These are phyloP conservation scores for Drosophila chauvacae DNA, from an alignment of 1,140 invertebrate species.

Conservation along the genomic window DNA sequence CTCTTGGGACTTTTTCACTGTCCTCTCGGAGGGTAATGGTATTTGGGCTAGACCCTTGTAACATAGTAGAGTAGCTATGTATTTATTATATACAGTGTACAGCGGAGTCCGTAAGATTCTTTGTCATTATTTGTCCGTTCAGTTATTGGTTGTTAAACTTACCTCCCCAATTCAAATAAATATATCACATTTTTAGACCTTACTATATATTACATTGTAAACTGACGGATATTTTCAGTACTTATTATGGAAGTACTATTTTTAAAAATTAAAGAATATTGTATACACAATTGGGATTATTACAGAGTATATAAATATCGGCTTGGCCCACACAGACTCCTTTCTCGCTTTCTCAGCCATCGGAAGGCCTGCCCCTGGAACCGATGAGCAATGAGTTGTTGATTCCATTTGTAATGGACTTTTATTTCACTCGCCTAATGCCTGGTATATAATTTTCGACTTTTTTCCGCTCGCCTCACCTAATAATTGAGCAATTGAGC, in stretches of 20 bases:
- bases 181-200: too few species aligned
- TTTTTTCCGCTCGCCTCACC: slow-evolving; percentile 51
- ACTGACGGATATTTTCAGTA: background rate
- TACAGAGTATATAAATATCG: background rate
- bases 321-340: background rate
- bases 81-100: too few species aligned
- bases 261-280: background rate
- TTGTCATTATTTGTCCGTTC: too few species aligned
- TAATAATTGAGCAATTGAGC: slow-evolving; percentile 81
- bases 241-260: background rate
- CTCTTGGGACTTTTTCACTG: slow-evolving; percentile 47
- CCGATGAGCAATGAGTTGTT: slow-evolving; percentile 82
- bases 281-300: background rate
- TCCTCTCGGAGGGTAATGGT: background rate
- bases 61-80: background rate
- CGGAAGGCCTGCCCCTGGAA: slow-evolving; percentile 15
- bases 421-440: slow-evolving; percentile 79
- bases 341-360: background rate
- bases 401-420: slow-evolving; percentile 83
- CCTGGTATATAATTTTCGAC: slow-evolving; percentile 69
- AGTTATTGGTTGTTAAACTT: too few species aligned
- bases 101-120: too few species aligned
- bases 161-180: too few species aligned
- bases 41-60: background rate
- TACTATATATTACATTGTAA: too few species aligned